A percentile compares a stretch with the other conserved stretches of the same genome.
Conservation (phyloP, 2,797 vertebrate species). For the Malacoctenus gilli region DNA sequence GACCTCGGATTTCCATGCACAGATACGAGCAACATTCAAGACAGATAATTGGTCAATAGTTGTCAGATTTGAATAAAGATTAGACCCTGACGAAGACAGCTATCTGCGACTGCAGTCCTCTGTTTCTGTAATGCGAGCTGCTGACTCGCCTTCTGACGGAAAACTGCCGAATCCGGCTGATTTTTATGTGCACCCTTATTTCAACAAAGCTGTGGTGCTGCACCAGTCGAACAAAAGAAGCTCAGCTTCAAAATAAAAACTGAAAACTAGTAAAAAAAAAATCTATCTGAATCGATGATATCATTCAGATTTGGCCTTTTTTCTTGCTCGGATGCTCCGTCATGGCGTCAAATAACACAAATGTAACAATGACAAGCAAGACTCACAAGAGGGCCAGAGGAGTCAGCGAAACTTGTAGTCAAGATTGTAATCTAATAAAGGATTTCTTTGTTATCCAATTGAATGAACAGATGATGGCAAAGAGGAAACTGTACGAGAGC, state of each 20-base stretch:
- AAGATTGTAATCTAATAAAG: neutral
- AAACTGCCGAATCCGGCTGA: conserved; percentile 37
- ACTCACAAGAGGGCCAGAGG: neutral
- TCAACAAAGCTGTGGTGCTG: too few relatives aligned
- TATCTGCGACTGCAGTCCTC: conserved; percentile 12
- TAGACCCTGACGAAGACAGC: conserved; percentile 1
- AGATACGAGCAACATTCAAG: too few relatives aligned
- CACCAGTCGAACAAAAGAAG: too few relatives aligned
- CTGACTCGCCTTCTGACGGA: conserved; percentile 13
- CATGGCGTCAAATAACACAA: neutral
- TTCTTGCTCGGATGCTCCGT: too few relatives aligned
- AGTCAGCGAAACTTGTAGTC: neutral
- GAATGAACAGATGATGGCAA: conserved; percentile 4
- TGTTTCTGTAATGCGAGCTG: conserved; percentile 18
- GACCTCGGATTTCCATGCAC: too few relatives aligned
- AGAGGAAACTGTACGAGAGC: conserved; percentile 2
- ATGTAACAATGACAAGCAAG: neutral
- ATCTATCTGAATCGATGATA: too few relatives aligned
- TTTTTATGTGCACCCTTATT: too few relatives aligned
- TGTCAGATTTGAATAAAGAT: neutral
- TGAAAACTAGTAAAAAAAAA: too few relatives aligned
- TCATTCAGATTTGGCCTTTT: too few relatives aligned
- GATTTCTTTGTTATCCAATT: neutral
- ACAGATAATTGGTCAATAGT: too few relatives aligned
- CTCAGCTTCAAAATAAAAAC: too few relatives aligned